Evolutionary conservation across 2,113 vertebrate species (phyloP).

Genomic region (Boulengeromyrus knoepffleri): DNA sequence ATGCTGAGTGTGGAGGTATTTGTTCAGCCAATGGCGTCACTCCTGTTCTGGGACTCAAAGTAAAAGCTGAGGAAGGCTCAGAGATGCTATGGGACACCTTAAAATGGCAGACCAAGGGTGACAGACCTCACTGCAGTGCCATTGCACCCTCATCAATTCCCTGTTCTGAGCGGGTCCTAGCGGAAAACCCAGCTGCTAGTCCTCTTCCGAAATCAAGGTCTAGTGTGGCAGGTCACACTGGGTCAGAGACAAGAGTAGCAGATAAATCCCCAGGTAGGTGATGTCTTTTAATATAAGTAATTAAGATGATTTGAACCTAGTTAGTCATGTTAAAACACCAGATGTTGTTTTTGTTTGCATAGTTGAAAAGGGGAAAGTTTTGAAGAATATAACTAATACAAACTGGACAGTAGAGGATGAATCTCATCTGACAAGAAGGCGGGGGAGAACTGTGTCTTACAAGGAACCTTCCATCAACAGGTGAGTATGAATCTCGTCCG

Average conservation of each 20-base stretch:
- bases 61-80: not conserved
- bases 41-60: not conserved
- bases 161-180: not conserved
- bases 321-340: not conserved
- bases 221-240: not conserved
- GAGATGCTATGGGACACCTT: not conserved
- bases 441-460: constrained; percentile 37
- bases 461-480: constrained; percentile 57
- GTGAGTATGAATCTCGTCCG: constrained; percentile 37
- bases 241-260: not conserved
- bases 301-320: not conserved
- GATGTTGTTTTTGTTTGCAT: not conserved
- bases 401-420: constrained; percentile 20
- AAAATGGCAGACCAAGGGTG: not conserved
- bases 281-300: not conserved
- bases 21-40: not conserved
- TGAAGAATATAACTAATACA: constrained; percentile 52
- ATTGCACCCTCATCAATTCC: not conserved
- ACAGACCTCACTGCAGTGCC: constrained; percentile 3
- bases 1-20: not conserved
- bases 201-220: not conserved
- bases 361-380: constrained; percentile 35
- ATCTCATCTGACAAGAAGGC: constrained; percentile 32
- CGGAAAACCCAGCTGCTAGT: not conserved
- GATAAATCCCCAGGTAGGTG: not conserved